These are phyloP conservation scores for Xiphophorus maculatus DNA, from an alignment of 2,113 vertebrate species.

Conservation along the genomic window DNA sequence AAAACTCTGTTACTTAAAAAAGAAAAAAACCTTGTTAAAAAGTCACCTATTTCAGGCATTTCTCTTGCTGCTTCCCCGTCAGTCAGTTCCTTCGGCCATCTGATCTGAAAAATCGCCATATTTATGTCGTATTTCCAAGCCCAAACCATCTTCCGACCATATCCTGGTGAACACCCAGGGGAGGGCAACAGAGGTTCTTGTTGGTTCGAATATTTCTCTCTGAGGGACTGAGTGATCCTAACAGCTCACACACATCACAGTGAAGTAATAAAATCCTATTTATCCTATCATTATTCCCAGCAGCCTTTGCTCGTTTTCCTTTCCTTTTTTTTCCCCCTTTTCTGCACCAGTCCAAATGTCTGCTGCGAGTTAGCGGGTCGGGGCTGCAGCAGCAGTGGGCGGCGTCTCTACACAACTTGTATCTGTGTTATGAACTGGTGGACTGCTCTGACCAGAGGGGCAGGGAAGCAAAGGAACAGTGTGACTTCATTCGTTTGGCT, in stretches of 20 bases:
- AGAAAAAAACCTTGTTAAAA: not conserved
- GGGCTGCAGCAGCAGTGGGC: constrained; percentile 18
- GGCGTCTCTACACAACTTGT: constrained; percentile 24
- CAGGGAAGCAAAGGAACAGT: constrained; percentile 1
- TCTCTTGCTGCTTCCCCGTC: not conserved
- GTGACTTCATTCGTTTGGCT: constrained; percentile 33
- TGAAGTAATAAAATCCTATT: constrained; percentile 28
- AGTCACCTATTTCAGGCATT: not conserved
- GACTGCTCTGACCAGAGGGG: not conserved
- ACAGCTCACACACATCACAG: constrained; percentile 21
- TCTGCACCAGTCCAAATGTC: constrained; percentile 47
- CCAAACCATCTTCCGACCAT: constrained; percentile 26
- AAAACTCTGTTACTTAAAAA: constrained; percentile 16
- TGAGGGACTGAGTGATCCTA: constrained; percentile 16
- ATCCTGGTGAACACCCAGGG: constrained; percentile 44
- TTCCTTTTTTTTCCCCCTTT: constrained; percentile 45
- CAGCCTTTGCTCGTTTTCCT: constrained; percentile 25
- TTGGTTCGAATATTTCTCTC: constrained; percentile 30
- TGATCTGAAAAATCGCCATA: constrained; percentile 6
- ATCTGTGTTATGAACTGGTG: not conserved
- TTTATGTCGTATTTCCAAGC: constrained; percentile 26
- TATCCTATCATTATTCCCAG: too few relatives aligned
- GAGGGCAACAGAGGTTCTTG: constrained; percentile 54
- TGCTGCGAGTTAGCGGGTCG: constrained; percentile 43
- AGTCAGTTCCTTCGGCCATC: not conserved